A percentile compares a stretch with the other conserved stretches of the same genome.
Evolutionary conservation across 2,797 vertebrate species (phyloP).

Genomic region (Diplodus sargus): DNA sequence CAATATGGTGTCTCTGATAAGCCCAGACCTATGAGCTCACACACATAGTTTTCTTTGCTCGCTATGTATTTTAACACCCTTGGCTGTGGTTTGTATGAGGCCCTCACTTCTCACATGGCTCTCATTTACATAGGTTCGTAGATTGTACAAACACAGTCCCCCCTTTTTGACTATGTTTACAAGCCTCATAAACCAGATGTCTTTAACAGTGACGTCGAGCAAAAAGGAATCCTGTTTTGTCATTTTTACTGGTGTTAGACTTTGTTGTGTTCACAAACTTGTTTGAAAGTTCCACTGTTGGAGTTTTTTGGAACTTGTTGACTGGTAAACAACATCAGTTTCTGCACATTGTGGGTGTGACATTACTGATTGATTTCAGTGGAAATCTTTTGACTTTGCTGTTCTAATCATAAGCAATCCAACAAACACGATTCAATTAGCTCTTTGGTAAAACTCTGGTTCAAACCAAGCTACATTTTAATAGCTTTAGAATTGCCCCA

Average conservation of each 20-base stretch:
- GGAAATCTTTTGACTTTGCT: neutral
- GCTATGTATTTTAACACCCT: neutral
- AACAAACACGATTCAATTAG: slow-evolving; percentile 7
- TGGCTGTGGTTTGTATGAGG: slow-evolving; percentile 13
- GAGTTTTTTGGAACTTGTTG: neutral
- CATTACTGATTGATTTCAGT: neutral
- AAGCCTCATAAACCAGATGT: neutral
- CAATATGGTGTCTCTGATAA: slow-evolving; percentile 69
- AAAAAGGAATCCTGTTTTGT: neutral
- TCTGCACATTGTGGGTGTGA: neutral
- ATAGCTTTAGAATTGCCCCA: slow-evolving; percentile 2
- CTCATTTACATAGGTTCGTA: neutral
- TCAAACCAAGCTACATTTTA: slow-evolving; percentile 13
- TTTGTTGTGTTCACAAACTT: neutral
- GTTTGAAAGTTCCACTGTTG: neutral
- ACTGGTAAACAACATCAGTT: neutral
- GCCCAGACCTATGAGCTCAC: slow-evolving; percentile 1
- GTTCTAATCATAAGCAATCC: slow-evolving; percentile 10
- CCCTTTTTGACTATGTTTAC: neutral
- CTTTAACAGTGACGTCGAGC: neutral
- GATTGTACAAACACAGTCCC: neutral
- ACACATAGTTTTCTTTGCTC: neutral
- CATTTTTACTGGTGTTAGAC: neutral
- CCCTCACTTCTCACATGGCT: neutral
- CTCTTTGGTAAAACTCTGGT: slow-evolving; percentile 22